A percentile compares a stretch with the other conserved stretches of the same genome.
These are phyloP conservation scores for Dermochelys coriacea DNA, from an alignment of 2,797 vertebrate genomes.

Conservation along the genomic window DNA sequence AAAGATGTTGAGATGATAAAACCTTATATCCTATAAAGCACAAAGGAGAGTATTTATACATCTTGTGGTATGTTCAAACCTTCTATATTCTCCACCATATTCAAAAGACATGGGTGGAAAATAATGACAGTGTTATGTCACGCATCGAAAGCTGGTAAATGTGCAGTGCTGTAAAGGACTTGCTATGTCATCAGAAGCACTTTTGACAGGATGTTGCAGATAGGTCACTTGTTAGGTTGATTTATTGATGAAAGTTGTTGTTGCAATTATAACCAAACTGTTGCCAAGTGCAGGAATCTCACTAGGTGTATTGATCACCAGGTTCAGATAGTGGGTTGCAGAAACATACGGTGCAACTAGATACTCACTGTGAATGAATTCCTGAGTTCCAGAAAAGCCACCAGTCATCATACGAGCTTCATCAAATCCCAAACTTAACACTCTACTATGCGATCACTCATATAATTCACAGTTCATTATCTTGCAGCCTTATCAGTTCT, in stretches of 20 bases:
- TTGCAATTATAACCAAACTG: conserved; percentile 47
- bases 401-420: background rate
- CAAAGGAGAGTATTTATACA: background rate
- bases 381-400: conserved; percentile 25
- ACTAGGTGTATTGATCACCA: conserved; percentile 49
- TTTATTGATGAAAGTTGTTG: conserved; percentile 64
- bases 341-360: background rate
- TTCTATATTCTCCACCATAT: background rate
- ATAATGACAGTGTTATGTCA: background rate
- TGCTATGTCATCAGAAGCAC: conserved; percentile 46
- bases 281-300: conserved; percentile 43
- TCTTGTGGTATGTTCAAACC: background rate
- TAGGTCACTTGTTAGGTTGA: conserved; percentile 50
- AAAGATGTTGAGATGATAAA: background rate
- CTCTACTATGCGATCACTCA: background rate
- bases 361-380: background rate
- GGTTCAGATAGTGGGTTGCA: conserved; percentile 13
- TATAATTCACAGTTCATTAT: background rate
- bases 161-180: conserved; percentile 15
- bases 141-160: background rate
- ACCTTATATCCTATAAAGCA: background rate
- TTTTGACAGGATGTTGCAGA: conserved; percentile 38
- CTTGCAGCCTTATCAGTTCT: background rate
- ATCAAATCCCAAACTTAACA: background rate
- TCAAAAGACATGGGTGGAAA: background rate